A percentile compares a stretch with the other conserved stretches of the same genome.
These are phyloP conservation scores for Latrodectus elegans DNA, from an alignment of 2,888 invertebrate genomes.

Conservation along the genomic window DNA sequence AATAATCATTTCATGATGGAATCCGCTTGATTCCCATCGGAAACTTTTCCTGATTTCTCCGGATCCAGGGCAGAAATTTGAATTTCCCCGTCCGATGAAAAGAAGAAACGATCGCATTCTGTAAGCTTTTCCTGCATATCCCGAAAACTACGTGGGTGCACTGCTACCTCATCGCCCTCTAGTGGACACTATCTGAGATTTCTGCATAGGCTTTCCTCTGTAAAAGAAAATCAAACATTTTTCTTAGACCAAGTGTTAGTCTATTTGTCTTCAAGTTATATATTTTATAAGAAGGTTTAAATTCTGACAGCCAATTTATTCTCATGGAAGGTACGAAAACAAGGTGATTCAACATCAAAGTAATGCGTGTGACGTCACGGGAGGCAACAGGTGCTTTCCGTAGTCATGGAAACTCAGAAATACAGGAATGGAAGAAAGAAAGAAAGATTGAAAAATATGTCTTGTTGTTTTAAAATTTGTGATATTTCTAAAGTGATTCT, in stretches of 20 bases:
- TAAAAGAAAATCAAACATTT: neutral
- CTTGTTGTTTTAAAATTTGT: neutral
- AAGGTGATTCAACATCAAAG: neutral
- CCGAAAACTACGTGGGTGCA: conserved; percentile 40
- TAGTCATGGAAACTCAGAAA: conserved; percentile 42
- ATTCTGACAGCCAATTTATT: neutral
- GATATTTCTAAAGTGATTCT: too few relatives aligned
- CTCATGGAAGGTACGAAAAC: neutral
- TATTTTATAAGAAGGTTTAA: neutral
- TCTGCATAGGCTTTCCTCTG: neutral
- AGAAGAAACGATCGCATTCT: conserved; percentile 53
- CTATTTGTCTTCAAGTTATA: neutral
- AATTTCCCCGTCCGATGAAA: conserved; percentile 19
- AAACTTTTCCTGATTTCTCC: neutral
- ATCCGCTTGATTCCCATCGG: neutral
- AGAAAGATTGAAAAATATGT: neutral
- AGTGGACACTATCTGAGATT: neutral
- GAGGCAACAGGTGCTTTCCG: conserved; percentile 64
- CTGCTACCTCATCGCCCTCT: conserved; percentile 27
- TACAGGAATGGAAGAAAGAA: neutral
- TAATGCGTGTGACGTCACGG: conserved; percentile 37
- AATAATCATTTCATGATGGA: too few relatives aligned
- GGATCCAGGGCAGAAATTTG: neutral
- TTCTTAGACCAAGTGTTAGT: neutral
- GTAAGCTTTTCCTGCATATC: conserved; percentile 20